phyloP scores from a whole-genome alignment of 1,140 invertebrate genomes.

The Ceratosolen solmsi region DNA sequence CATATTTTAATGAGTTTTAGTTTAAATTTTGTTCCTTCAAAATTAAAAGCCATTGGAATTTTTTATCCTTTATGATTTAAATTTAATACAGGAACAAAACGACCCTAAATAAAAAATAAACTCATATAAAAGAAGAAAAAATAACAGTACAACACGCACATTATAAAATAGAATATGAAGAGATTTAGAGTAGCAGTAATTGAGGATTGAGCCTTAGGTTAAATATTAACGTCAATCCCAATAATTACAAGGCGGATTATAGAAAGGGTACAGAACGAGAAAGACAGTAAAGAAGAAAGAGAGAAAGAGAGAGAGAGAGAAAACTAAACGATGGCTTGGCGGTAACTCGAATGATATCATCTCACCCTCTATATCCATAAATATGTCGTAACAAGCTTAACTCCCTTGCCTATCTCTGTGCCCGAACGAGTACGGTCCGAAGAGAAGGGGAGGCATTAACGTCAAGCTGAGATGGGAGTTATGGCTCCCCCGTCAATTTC shows the following conservation, averaged over 20 bases:
- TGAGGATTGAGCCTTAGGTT: slow-evolving; percentile 58
- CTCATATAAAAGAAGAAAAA: no score
- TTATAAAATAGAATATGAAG: neutral
- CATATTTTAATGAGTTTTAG: no score
- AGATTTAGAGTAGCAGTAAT: slow-evolving; percentile 18
- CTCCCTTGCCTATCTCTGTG: slow-evolving; percentile 66
- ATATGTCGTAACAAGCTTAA: slow-evolving; percentile 74
- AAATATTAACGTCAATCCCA: slow-evolving; percentile 73
- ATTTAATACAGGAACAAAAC: no score
- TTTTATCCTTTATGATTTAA: no score
- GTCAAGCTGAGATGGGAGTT: slow-evolving; percentile 73
- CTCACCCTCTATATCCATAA: slow-evolving; percentile 72
- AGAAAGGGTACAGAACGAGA: slow-evolving; percentile 48
- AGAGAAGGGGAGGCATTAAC: slow-evolving; percentile 71
- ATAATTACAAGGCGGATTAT: slow-evolving; percentile 74
- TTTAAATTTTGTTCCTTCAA: no score
- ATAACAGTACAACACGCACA: neutral
- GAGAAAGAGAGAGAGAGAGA: slow-evolving; percentile 21
- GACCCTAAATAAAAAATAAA: no score
- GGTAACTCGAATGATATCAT: slow-evolving; percentile 69
- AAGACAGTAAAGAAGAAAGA: slow-evolving; percentile 29
- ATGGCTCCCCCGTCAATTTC: slow-evolving; percentile 75
- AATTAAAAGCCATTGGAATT: no score
- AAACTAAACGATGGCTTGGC: slow-evolving; percentile 55
- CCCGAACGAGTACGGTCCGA: slow-evolving; percentile 52